These are phyloP conservation scores for Pristionchus mayeri DNA, from an alignment of 2,888 invertebrate genomes.

Conservation along the genomic window DNA sequence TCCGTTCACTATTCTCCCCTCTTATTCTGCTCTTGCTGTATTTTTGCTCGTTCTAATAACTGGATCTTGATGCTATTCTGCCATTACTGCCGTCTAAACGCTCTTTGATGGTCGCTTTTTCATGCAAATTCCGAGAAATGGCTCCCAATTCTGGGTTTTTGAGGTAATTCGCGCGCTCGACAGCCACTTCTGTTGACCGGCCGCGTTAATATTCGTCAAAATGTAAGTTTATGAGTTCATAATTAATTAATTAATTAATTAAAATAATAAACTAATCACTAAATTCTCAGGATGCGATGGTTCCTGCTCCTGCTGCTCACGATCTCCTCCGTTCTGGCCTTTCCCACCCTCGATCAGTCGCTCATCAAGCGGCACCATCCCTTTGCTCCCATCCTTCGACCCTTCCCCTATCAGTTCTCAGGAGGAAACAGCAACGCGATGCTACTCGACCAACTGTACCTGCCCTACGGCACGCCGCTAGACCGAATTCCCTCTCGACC, in stretches of 20 bases:
- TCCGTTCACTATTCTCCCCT: too few relatives aligned
- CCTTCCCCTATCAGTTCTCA: not conserved
- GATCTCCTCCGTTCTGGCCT: not conserved
- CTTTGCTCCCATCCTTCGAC: constrained; percentile 4
- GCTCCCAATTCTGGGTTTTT: not conserved
- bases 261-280: not conserved
- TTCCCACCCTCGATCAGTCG: not conserved
- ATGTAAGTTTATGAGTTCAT: not conserved
- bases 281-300: constrained; percentile 33
- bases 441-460: constrained; percentile 1
- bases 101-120: not conserved
- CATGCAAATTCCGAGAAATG: not conserved
- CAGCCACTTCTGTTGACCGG: not conserved
- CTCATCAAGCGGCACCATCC: not conserved
- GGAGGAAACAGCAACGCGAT: not conserved
- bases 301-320: constrained; percentile 22
- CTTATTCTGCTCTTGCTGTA: too few relatives aligned
- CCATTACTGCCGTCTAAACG: too few relatives aligned
- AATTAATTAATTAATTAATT: not conserved
- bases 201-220: not conserved
- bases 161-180: not conserved
- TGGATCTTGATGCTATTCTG: too few relatives aligned
- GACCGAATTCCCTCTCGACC: constrained; percentile 22
- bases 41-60: too few relatives aligned
- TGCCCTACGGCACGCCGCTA: constrained; percentile 17